Evolutionary conservation across 2,888 invertebrate genomes (phyloP), one percentile per base, ranked within the genome.

Genomic region (Drosophila quinaria): DNA sequence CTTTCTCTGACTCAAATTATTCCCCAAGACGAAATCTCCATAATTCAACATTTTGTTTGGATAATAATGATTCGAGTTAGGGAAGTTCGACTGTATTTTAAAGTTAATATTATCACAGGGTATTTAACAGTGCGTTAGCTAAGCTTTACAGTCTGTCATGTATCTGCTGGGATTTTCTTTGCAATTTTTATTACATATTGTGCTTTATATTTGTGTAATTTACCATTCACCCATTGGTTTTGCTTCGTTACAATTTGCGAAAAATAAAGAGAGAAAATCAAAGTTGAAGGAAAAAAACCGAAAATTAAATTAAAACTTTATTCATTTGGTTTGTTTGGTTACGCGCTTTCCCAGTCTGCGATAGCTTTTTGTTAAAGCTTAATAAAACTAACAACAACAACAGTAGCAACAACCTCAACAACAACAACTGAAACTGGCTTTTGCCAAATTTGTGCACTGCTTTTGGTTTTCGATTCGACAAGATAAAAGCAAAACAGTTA

Each of bases 401-500:
- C 35, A 51, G n/a, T 25, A 46, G 41, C 37, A 54, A 52, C 47
- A 58, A 22, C 25, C 52, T 35, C 72, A 52, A 39, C 33, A 46
- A 41, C 44, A 61, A 49, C 13, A 42, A 29, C 46, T 37, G 44
- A 70, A 84, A 81, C 81, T 76, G 25, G 81, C 68, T 84, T 78
- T 84, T 70, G 85, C 84, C 87, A 76, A 87, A 63, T 80, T 76
- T 72, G 75, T 75, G 78, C 75, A 72, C 68, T 51, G 54, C 47
- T 64, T 68, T 70, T 58, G 50, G 33, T 59, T 63, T 65, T 46
- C 39, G 54, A 61, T 42, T 68, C 59, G 44, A 47, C 52, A 11
- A 61, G 44, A 50, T 65, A 52, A 75, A 75, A 59, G 39, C 41
- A 17, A 67, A 62, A 79, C 62, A 55, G 59, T 75, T 80, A 61